A percentile compares a stretch with the other conserved stretches of the same genome.
phyloP scores from a whole-genome alignment of 2,888 invertebrate species.

The Drosophila longiperda region DNA sequence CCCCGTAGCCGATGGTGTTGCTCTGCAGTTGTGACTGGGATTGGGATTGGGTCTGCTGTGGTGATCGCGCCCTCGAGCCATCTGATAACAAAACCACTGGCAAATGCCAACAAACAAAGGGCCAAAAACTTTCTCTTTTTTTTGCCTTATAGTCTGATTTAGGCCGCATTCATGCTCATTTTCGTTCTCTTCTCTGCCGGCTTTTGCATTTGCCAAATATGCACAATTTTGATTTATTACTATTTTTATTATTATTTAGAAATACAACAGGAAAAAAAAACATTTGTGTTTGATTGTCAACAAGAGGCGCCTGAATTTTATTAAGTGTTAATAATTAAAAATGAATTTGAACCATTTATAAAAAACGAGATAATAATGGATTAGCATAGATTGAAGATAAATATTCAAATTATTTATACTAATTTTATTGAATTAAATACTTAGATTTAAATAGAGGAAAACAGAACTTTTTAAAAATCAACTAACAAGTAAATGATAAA shows the following conservation, averaged over 20 bases:
- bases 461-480: neutral
- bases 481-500: neutral
- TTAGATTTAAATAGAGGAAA: neutral
- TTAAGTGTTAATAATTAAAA: slow-evolving; percentile 1
- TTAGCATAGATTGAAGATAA: neutral
- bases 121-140: slow-evolving; percentile 78
- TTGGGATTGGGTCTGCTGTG: slow-evolving; percentile 39
- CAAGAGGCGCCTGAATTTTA: slow-evolving; percentile 53
- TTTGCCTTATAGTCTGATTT: slow-evolving; percentile 47
- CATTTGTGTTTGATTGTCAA: slow-evolving; percentile 50
- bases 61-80: slow-evolving; percentile 79
- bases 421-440: neutral
- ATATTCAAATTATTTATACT: neutral
- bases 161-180: slow-evolving; percentile 41
- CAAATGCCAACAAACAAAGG: slow-evolving; percentile 61
- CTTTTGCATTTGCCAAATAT: slow-evolving; percentile 62
- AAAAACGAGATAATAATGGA: neutral
- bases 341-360: too few species aligned
- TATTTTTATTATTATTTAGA: slow-evolving; percentile 1
- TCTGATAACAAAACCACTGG: slow-evolving; percentile 82
- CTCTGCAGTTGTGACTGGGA: slow-evolving; percentile 17
- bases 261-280: slow-evolving; percentile 4
- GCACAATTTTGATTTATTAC: slow-evolving; percentile 70
- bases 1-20: slow-evolving; percentile 27
- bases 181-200: slow-evolving; percentile 10